Evolutionary conservation across 2,797 vertebrate species (phyloP).

Genomic region (Propithecus deckenii): DNA sequence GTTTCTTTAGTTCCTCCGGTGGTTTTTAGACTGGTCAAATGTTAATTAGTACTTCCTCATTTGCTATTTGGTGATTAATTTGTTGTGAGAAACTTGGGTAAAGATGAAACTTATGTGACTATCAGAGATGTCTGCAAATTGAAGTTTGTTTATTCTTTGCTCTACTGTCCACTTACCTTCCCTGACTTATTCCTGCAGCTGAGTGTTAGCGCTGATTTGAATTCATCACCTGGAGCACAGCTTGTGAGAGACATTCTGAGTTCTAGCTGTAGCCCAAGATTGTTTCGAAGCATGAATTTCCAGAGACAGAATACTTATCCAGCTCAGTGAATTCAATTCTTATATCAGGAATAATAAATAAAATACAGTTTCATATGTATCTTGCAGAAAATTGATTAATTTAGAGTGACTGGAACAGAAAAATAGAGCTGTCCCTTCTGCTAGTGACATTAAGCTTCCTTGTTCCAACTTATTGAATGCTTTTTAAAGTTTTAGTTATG

Average conservation of each 20-base stretch:
- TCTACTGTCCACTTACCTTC: slow-evolving; percentile 13
- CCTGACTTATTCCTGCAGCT: background rate
- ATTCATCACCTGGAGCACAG: slow-evolving; percentile 34
- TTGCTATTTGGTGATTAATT: slow-evolving; percentile 45
- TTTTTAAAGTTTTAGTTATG: slow-evolving; percentile 47
- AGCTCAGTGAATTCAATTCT: slow-evolving; percentile 9
- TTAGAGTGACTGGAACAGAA: slow-evolving; percentile 37
- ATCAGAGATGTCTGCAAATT: slow-evolving; percentile 20
- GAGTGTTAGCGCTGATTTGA: slow-evolving; percentile 23
- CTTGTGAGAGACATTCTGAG: slow-evolving; percentile 49
- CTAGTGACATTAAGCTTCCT: background rate
- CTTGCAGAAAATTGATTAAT: slow-evolving; percentile 49
- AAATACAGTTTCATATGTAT: slow-evolving; percentile 21
- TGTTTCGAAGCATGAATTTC: slow-evolving; percentile 41
- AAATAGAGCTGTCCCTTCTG: slow-evolving; percentile 48
- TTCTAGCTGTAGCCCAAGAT: slow-evolving; percentile 3
- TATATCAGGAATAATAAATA: slow-evolving; percentile 36
- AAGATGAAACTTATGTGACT: slow-evolving; percentile 46
- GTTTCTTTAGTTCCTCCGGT: background rate
- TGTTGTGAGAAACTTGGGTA: slow-evolving; percentile 48
- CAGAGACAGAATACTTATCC: background rate
- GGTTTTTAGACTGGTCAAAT: slow-evolving; percentile 16
- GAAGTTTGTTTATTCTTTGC: slow-evolving; percentile 50
- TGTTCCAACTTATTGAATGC: slow-evolving; percentile 44
- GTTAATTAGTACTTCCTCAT: slow-evolving; percentile 43